These are phyloP conservation scores for Troilus luridus DNA, from an alignment of 2,888 invertebrate genomes.

Conservation along the genomic window DNA sequence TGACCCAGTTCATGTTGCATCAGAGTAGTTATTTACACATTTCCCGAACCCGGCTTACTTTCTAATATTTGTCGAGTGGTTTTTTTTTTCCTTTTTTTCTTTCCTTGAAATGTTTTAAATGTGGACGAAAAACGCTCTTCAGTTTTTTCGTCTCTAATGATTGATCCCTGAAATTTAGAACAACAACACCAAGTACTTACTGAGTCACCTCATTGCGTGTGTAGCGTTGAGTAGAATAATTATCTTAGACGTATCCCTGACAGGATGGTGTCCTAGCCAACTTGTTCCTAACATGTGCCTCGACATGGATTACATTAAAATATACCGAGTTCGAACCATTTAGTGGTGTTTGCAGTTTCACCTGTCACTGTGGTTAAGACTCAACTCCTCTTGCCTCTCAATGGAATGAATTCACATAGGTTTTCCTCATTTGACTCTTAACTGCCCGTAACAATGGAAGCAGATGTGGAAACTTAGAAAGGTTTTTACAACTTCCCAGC, in stretches of 20 bases:
- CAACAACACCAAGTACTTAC: not conserved
- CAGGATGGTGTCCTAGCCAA: not conserved
- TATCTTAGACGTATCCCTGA: not conserved
- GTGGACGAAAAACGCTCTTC: too few species aligned
- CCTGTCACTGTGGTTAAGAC: not conserved
- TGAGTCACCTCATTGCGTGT: not conserved
- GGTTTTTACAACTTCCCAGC: not conserved
- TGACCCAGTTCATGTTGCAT: not conserved
- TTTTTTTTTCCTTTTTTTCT: not conserved
- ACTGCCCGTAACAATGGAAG: not conserved
- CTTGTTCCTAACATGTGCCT: not conserved
- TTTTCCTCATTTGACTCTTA: not conserved
- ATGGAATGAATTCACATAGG: not conserved
- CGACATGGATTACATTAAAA: constrained; percentile 18
- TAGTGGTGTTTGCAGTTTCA: constrained; percentile 6
- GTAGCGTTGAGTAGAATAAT: not conserved
- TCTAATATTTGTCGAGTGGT: not conserved
- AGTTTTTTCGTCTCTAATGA: not conserved
- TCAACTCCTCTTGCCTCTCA: not conserved
- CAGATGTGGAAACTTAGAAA: not conserved
- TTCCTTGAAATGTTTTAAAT: too few species aligned
- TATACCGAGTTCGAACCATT: not conserved
- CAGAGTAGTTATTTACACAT: not conserved
- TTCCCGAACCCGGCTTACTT: not conserved
- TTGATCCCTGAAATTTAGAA: not conserved